These are phyloP conservation scores for Neodiprion lecontei DNA, from an alignment of 1,140 invertebrate species.

Conservation along the genomic window DNA sequence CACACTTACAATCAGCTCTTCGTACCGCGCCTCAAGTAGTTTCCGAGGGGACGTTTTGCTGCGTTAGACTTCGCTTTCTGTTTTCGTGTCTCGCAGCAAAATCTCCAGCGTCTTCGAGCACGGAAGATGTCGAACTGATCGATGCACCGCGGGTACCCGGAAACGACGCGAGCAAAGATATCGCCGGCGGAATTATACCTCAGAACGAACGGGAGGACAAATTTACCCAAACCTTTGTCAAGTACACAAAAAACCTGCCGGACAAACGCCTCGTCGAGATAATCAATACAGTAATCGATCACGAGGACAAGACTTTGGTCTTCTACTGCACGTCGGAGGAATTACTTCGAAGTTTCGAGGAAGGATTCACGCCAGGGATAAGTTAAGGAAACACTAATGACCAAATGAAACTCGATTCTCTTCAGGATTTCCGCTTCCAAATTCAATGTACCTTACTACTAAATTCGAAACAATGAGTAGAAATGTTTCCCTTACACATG, in stretches of 20 bases:
- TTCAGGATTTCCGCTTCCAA: too few relatives aligned
- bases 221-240: slow-evolving; percentile 34
- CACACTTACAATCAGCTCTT: too few relatives aligned
- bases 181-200: not conserved
- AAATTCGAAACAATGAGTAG: too few relatives aligned
- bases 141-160: too few relatives aligned
- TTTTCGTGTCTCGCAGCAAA: not conserved
- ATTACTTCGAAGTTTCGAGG: not conserved
- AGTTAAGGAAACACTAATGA: too few relatives aligned
- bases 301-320: slow-evolving; percentile 26
- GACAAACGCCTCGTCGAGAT: slow-evolving; percentile 32
- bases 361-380: not conserved
- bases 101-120: not conserved
- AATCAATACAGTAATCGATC: slow-evolving; percentile 28
- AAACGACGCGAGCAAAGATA: too few relatives aligned
- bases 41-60: not conserved
- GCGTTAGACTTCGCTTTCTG: not conserved
- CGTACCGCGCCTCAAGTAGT: too few relatives aligned
- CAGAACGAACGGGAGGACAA: slow-evolving; percentile 13
- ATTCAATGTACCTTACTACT: too few relatives aligned
- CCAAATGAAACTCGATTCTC: too few relatives aligned
- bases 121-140: not conserved
- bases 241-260: slow-evolving; percentile 33
- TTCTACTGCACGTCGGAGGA: slow-evolving; percentile 30
- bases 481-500: too few relatives aligned